phyloP scores from a whole-genome alignment of 2,888 invertebrate species.

The Coelinius sp. region DNA sequence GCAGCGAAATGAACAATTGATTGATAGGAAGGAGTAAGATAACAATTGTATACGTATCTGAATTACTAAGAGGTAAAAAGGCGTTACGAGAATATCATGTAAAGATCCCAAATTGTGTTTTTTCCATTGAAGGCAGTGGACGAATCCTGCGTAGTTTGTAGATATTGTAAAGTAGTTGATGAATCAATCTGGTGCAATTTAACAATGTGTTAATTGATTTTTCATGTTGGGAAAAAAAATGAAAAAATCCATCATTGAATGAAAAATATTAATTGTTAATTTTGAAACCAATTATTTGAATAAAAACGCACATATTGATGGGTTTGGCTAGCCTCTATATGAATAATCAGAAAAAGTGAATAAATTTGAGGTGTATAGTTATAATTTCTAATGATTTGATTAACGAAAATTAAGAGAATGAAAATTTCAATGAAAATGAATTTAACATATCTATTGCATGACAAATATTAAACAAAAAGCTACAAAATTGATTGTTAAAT shows the following conservation, averaged over 20 bases:
- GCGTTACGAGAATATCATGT: neutral
- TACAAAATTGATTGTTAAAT: slow-evolving; percentile 9
- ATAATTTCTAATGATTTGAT: neutral
- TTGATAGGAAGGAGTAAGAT: neutral
- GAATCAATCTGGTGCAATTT: neutral
- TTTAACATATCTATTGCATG: slow-evolving; percentile 7
- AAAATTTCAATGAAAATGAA: neutral
- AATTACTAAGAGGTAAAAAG: neutral
- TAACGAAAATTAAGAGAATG: neutral
- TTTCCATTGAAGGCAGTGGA: neutral
- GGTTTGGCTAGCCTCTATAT: neutral
- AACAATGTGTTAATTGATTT: neutral
- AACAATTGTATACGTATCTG: slow-evolving; percentile 19
- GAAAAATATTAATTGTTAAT: neutral
- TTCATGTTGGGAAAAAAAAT: neutral
- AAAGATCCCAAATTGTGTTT: neutral
- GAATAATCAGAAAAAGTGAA: neutral
- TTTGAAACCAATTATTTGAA: neutral
- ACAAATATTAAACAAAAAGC: slow-evolving; percentile 9
- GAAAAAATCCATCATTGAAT: neutral
- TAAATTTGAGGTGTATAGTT: neutral
- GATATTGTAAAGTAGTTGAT: neutral
- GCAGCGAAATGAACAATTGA: too few relatives aligned
- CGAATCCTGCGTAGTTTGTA: neutral
- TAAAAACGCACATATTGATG: neutral